Evolutionary conservation across 2,888 invertebrate species (phyloP).

Genomic region (Ischnus inquisitorius): DNA sequence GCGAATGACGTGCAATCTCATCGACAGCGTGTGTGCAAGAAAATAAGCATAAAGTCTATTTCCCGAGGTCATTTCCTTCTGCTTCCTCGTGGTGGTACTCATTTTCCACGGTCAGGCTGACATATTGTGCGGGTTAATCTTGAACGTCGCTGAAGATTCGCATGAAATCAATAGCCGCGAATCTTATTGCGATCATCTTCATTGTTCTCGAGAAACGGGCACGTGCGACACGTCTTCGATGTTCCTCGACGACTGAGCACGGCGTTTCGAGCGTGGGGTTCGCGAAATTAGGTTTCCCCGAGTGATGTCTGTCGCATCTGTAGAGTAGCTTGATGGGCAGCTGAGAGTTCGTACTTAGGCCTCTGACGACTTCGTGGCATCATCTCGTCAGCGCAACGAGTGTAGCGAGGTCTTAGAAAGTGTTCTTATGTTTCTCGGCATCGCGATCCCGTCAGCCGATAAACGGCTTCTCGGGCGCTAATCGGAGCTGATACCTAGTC

Average conservation of each 20-base stretch:
- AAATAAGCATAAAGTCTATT: neutral
- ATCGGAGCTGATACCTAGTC: slow-evolving; percentile 3
- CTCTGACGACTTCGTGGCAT: slow-evolving; percentile 4
- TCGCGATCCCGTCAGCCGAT: slow-evolving; percentile 15
- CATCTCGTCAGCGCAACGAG: neutral
- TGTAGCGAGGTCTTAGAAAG: neutral
- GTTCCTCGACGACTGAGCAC: neutral
- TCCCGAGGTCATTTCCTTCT: neutral
- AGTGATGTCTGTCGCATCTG: neutral
- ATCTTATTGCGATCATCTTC: neutral
- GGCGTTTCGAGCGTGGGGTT: neutral
- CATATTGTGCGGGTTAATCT: neutral
- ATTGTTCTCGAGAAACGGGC: neutral
- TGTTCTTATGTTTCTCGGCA: slow-evolving; percentile 10
- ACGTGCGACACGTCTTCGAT: neutral
- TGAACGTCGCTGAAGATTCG: neutral
- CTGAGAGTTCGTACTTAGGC: neutral
- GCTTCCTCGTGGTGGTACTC: neutral
- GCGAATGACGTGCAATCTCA: neutral
- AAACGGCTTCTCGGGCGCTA: slow-evolving; percentile 8
- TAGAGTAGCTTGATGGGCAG: neutral
- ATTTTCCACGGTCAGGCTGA: neutral
- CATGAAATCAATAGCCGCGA: neutral
- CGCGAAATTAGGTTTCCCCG: slow-evolving; percentile 1
- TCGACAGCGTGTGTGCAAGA: neutral